phyloP scores from a whole-genome alignment of 2,888 invertebrate species.

The Lasioglossum zephyrum region DNA sequence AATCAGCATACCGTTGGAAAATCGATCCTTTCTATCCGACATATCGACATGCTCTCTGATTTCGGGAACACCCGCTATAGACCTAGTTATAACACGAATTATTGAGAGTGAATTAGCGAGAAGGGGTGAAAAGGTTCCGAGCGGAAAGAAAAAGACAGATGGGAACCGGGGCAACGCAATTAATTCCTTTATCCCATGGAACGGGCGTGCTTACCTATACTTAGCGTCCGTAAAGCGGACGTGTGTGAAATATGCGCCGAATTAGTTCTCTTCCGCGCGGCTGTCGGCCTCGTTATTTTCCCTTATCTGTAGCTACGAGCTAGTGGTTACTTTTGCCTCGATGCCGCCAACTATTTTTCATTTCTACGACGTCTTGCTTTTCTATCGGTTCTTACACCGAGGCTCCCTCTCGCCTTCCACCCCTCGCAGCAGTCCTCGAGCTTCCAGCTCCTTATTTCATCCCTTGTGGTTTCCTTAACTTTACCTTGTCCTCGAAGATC shows the following conservation, averaged over 20 bases:
- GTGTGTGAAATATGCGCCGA: slow-evolving; percentile 71
- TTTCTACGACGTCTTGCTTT: slow-evolving; percentile 65
- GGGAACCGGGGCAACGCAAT: slow-evolving; percentile 54
- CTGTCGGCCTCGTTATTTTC: slow-evolving; percentile 77
- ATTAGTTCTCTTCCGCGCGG: slow-evolving; percentile 74
- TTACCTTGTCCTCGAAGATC: slow-evolving; percentile 34
- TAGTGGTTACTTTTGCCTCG: slow-evolving; percentile 68
- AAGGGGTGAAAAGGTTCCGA: neutral
- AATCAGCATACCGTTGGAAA: neutral
- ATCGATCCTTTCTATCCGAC: neutral
- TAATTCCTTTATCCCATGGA: slow-evolving; percentile 66
- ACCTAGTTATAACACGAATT: slow-evolving; percentile 12
- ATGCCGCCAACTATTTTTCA: slow-evolving; percentile 74
- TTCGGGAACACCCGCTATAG: slow-evolving; percentile 1
- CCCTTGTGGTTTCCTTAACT: slow-evolving; percentile 19
- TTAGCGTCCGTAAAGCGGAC: slow-evolving; percentile 50
- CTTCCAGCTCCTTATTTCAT: slow-evolving; percentile 26
- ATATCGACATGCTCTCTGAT: neutral
- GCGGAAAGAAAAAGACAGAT: slow-evolving; percentile 39
- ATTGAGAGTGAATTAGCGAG: slow-evolving; percentile 11
- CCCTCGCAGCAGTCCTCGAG: neutral
- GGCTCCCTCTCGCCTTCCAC: neutral
- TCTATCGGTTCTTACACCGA: slow-evolving; percentile 39
- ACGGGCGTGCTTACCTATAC: slow-evolving; percentile 57
- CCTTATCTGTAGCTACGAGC: slow-evolving; percentile 72